These are phyloP conservation scores for Lates calcarifer DNA, from an alignment of 2,113 vertebrate genomes.

Conservation along the genomic window DNA sequence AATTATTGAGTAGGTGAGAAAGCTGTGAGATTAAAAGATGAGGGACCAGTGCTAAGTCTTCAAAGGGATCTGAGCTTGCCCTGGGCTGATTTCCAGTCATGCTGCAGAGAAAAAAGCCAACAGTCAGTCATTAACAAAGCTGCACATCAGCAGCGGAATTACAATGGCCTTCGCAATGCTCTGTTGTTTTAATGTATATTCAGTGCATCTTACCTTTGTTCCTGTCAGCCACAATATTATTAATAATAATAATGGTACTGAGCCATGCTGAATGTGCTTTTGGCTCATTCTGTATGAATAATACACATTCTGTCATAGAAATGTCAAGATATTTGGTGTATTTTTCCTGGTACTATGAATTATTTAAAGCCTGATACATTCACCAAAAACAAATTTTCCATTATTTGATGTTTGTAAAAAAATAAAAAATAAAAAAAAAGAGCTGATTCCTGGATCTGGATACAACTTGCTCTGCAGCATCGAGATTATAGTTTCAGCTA, in stretches of 20 bases:
- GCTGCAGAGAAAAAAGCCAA: constrained; percentile 44
- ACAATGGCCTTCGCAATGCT: constrained; percentile 21
- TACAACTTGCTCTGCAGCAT: not conserved
- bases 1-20: constrained; percentile 66
- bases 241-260: not conserved
- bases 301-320: not conserved
- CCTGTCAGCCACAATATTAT: not conserved
- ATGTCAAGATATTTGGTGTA: not conserved
- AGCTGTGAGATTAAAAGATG: constrained; percentile 70
- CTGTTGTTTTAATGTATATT: constrained; percentile 14
- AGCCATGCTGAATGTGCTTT: not conserved
- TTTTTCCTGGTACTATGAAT: not conserved
- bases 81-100: constrained; percentile 59
- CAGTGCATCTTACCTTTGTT: constrained; percentile 8
- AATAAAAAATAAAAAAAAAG: no score
- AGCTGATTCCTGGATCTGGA: no score
- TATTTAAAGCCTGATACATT: not conserved
- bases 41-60: constrained; percentile 58
- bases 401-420: not conserved
- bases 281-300: not conserved
- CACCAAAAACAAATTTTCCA: not conserved
- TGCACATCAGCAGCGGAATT: constrained; percentile 56
- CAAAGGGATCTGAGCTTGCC: constrained; percentile 65
- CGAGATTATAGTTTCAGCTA: not conserved
- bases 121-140: constrained; percentile 59